Evolutionary conservation across 2,797 vertebrate genomes (phyloP), one percentile per base, ranked within the genome.

Genomic region (Labroides dimidiatus): DNA sequence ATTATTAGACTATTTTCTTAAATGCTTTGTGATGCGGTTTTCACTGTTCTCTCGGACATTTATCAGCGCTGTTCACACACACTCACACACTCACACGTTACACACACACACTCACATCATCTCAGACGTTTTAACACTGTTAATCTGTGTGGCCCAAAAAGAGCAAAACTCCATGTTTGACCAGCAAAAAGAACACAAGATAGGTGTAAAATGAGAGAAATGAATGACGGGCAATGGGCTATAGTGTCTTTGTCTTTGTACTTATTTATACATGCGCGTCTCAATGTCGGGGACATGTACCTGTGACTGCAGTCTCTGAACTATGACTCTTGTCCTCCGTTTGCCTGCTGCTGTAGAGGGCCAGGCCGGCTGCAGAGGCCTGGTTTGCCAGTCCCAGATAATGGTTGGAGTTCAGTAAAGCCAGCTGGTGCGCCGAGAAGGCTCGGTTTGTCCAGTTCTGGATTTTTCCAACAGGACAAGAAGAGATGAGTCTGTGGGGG

Each of bases 401-500:
- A 82, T 97, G 97, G 75, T 96, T 96, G 6, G 97, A 94, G 93
- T 96, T 96, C 86, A 99, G 94, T 91, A 99, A 93, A 79, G 96
- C 95, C 82, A 99, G 94, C 82, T 97, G 96, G 79, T 95, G 95
- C 82, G 95, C 95, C 17, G 97, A 95, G 93, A 98, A 97, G 17
- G 96, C 94, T 82, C 96, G 92, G 92, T 95, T 96, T 86, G 96
- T 94, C 97, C 97, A 98, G 90, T 92, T 94, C 77, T 97, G 95
- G 88, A 98, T 96, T 93, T 97, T 98, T 84, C 96, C 95, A 86
- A 97, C 94, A 4, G 97, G 96, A 85, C 96, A 95, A 36, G 96
- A 95, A 47, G 96, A 93, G 84, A 97, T 93, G 27, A 98, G 97
- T 98, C 97, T 98, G 89, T 97, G 97, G 14, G 95, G 94, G 17